These are phyloP conservation scores for Sebastes cheni DNA, from an alignment of 2,797 vertebrate species.

Conservation along the genomic window DNA sequence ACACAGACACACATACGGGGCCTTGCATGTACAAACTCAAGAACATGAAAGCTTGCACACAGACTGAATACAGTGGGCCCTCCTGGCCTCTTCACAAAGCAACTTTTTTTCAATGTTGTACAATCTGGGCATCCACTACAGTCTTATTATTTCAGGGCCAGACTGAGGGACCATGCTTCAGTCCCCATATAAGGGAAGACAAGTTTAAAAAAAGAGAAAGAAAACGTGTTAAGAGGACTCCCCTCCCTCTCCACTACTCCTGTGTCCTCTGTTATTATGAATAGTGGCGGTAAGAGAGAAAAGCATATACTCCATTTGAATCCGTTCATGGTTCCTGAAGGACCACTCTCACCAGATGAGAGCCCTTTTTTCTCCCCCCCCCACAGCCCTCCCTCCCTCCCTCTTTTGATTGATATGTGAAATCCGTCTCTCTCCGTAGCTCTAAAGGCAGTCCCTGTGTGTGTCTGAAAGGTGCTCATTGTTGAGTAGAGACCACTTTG, in stretches of 20 bases:
- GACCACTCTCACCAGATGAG: slow-evolving; percentile 77
- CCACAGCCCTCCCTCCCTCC: slow-evolving; percentile 15
- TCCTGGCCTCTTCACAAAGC: slow-evolving; percentile 47
- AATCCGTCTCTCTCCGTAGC: slow-evolving; percentile 83
- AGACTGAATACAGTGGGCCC: slow-evolving; percentile 33
- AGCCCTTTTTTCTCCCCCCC: slow-evolving; percentile 50
- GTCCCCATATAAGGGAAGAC: slow-evolving; percentile 35
- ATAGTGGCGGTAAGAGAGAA: slow-evolving; percentile 72
- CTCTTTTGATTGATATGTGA: slow-evolving; percentile 89
- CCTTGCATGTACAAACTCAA: slow-evolving; percentile 25
- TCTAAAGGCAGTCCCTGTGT: slow-evolving; percentile 84
- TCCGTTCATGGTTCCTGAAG: slow-evolving; percentile 77
- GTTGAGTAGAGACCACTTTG: slow-evolving; percentile 84
- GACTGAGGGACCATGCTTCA: slow-evolving; percentile 31
- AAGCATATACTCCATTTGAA: slow-evolving; percentile 79
- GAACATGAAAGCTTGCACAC: slow-evolving; percentile 49
- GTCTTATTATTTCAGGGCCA: slow-evolving; percentile 54
- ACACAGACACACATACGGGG: slow-evolving; percentile 21
- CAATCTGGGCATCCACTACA: slow-evolving; percentile 49
- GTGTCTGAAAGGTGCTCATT: slow-evolving; percentile 88
- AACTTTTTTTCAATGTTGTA: slow-evolving; percentile 48
- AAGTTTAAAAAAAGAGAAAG: slow-evolving; percentile 21
- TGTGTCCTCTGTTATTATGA: slow-evolving; percentile 66
- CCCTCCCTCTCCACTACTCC: slow-evolving; percentile 41
- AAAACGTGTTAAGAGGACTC: slow-evolving; percentile 58